phyloP scores from a whole-genome alignment of 2,888 invertebrate species.

The Gibbula magus region DNA sequence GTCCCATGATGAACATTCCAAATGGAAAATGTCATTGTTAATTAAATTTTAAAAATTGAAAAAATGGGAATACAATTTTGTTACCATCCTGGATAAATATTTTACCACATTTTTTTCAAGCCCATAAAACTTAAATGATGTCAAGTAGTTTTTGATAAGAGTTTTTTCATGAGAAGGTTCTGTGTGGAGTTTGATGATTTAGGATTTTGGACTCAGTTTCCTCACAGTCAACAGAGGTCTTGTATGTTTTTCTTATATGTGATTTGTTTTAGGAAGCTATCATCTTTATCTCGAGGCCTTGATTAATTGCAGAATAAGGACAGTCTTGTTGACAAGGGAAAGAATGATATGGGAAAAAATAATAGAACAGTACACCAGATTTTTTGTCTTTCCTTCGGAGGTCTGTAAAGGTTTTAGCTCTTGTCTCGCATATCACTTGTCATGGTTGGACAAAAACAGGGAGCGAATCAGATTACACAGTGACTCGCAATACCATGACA shows the following conservation, averaged over 20 bases:
- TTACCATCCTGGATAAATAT: too few relatives aligned
- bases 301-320: constrained; percentile 7
- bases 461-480: neutral
- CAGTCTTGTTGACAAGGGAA: neutral
- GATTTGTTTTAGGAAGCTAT: constrained; percentile 11
- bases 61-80: too few relatives aligned
- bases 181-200: neutral
- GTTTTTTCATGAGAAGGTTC: neutral
- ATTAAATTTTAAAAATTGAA: too few relatives aligned
- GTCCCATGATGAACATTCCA: too few relatives aligned
- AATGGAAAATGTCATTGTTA: too few relatives aligned
- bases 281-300: neutral
- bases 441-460: neutral
- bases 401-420: constrained; percentile 5
- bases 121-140: too few relatives aligned
- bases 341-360: neutral
- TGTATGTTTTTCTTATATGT: neutral
- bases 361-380: neutral
- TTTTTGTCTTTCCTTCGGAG: neutral
- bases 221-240: neutral
- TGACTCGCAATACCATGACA: neutral
- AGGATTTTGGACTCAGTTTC: neutral
- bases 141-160: neutral
- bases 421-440: constrained; percentile 2
- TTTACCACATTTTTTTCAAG: too few relatives aligned